Conservation (phyloP, 2,113 vertebrate genomes). For the Pterocles gutturalis region DNA sequence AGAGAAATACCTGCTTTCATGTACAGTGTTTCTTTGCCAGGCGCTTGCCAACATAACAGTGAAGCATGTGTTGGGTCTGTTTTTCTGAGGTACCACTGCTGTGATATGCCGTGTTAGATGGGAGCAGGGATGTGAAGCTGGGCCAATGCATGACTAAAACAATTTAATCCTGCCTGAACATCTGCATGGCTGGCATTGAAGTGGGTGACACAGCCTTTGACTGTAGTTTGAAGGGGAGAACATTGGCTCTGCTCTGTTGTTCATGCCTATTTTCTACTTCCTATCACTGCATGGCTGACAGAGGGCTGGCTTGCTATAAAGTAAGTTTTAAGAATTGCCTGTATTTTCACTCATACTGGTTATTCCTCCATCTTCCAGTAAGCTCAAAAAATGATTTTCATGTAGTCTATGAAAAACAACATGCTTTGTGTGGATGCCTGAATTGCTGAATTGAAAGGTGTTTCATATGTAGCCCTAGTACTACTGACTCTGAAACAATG, state of each 20-base stretch:
- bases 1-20: not conserved
- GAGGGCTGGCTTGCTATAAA: not conserved
- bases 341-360: not conserved
- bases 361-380: not conserved
- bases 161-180: not conserved
- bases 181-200: not conserved
- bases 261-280: not conserved
- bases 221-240: not conserved
- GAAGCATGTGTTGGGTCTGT: not conserved
- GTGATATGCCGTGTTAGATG: accelerated
- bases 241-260: not conserved
- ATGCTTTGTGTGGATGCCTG: not conserved
- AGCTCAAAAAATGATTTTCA: not conserved
- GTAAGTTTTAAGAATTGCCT: not conserved
- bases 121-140: not conserved
- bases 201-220: not conserved
- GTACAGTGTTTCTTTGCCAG: not conserved
- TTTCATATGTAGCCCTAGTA: not conserved
- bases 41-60: accelerated
- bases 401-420: not conserved
- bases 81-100: not conserved
- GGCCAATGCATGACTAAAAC: not conserved
- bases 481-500: not conserved
- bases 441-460: not conserved
- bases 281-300: not conserved